These are phyloP conservation scores for Eulithis prunata DNA, from an alignment of 2,888 invertebrate species.

Conservation along the genomic window DNA sequence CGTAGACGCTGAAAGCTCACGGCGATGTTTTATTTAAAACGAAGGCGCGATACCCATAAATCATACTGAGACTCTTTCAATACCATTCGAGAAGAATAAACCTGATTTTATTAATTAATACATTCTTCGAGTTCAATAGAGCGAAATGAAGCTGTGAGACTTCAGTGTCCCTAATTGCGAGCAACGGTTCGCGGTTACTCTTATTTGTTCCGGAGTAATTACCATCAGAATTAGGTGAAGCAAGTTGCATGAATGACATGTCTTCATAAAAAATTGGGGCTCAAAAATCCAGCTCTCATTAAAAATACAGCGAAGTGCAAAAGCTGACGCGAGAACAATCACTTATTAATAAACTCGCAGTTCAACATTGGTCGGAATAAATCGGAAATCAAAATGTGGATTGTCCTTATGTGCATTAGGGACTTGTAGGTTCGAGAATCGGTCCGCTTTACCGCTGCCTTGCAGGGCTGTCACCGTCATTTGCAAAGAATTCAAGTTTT, in stretches of 20 bases:
- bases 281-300: constrained; percentile 66
- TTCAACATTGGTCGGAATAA: constrained; percentile 63
- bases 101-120: constrained; percentile 51
- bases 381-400: constrained; percentile 61
- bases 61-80: constrained; percentile 69
- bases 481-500: constrained; percentile 34
- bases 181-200: constrained; percentile 63
- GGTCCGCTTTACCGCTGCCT: constrained; percentile 46
- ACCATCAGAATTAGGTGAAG: constrained; percentile 74
- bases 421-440: constrained; percentile 54
- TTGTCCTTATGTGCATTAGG: constrained; percentile 63
- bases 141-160: constrained; percentile 33
- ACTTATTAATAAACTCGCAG: constrained; percentile 67
- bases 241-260: constrained; percentile 54
- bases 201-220: constrained; percentile 71
- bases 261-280: constrained; percentile 57
- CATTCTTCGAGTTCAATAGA: constrained; percentile 39
- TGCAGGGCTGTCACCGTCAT: constrained; percentile 41
- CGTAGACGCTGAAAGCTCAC: constrained; percentile 78
- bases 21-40: constrained; percentile 80
- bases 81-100: constrained; percentile 75
- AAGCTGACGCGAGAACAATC: constrained; percentile 78
- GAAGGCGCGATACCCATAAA: constrained; percentile 76
- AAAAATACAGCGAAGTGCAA: constrained; percentile 78
- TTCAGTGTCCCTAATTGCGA: constrained; percentile 57